Evolutionary conservation across 2,797 vertebrate species (phyloP).

Genomic region (Muraenolepis orangiensis): DNA sequence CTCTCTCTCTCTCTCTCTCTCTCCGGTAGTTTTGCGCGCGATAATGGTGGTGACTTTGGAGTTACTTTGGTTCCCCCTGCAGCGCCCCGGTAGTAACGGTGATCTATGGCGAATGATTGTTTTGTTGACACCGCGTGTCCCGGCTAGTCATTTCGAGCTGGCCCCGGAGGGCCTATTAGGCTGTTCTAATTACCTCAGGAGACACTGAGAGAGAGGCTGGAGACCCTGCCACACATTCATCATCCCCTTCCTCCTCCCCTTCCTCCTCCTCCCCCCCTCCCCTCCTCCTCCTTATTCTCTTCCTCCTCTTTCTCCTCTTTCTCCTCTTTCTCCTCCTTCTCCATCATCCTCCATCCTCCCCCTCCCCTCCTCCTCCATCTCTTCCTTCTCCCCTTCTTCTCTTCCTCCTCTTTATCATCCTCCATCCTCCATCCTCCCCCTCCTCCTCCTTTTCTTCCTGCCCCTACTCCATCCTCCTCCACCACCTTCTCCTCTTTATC

Average conservation of each 20-base stretch:
- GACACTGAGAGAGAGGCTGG: constrained; percentile 48
- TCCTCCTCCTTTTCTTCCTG: constrained; percentile 17
- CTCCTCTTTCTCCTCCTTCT: not conserved
- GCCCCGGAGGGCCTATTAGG: constrained; percentile 56
- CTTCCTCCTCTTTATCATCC: constrained; percentile 35
- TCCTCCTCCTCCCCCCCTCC: no score
- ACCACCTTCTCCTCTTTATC: not conserved
- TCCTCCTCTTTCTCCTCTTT: not conserved
- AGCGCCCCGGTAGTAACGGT: constrained; percentile 29
- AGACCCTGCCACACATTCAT: constrained; percentile 50
- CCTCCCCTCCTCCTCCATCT: not conserved
- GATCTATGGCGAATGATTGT: constrained; percentile 54
- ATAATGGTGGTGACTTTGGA: constrained; percentile 31
- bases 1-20: no score
- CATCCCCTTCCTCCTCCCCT: constrained; percentile 14
- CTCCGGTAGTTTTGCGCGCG: not conserved
- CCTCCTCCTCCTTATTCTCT: no score
- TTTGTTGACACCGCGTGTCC: constrained; percentile 51
- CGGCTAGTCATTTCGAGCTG: constrained; percentile 47
- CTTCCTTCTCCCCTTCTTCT: not conserved
- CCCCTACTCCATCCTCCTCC: constrained; percentile 53
- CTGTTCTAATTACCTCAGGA: constrained; percentile 66
- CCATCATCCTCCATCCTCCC: no score
- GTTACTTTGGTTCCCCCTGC: constrained; percentile 21
- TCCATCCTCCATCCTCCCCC: not conserved